Conservation (phyloP, 2,113 vertebrate species). For the Orientallactaga bullata region DNA sequence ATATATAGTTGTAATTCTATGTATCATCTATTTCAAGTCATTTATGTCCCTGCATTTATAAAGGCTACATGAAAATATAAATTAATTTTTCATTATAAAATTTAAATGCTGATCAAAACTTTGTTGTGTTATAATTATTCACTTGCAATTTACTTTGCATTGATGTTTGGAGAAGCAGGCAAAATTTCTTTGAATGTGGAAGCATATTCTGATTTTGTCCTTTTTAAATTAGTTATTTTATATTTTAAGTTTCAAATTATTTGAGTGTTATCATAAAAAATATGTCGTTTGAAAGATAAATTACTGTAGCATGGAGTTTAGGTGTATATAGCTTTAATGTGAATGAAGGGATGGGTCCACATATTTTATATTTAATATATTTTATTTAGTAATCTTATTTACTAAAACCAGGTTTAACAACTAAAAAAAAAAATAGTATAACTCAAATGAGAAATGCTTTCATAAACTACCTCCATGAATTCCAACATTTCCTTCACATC, state of each 20-base stretch:
- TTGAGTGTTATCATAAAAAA: background rate
- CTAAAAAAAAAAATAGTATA: background rate
- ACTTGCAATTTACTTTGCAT: conserved; percentile 60
- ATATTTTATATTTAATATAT: background rate
- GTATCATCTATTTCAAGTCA: background rate
- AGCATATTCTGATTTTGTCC: background rate
- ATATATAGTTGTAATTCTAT: background rate
- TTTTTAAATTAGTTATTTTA: background rate
- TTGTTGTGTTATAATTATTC: conserved; percentile 29
- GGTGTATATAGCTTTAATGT: background rate
- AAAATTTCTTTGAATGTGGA: background rate
- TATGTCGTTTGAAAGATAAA: background rate
- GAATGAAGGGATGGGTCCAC: background rate
- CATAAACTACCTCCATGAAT: background rate
- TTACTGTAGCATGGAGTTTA: background rate
- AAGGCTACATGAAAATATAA: background rate
- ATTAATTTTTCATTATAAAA: conserved; percentile 35
- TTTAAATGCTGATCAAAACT: conserved; percentile 36
- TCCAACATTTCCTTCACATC: background rate
- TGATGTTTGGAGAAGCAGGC: background rate
- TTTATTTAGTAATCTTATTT: conserved; percentile 30
- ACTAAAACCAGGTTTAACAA: background rate
- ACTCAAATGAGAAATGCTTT: background rate
- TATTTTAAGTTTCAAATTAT: background rate
- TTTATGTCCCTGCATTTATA: background rate